A percentile compares a stretch with the other conserved stretches of the same genome.
These are phyloP conservation scores for Albula glossodonta DNA, from an alignment of 2,113 vertebrate genomes.

Conservation along the genomic window DNA sequence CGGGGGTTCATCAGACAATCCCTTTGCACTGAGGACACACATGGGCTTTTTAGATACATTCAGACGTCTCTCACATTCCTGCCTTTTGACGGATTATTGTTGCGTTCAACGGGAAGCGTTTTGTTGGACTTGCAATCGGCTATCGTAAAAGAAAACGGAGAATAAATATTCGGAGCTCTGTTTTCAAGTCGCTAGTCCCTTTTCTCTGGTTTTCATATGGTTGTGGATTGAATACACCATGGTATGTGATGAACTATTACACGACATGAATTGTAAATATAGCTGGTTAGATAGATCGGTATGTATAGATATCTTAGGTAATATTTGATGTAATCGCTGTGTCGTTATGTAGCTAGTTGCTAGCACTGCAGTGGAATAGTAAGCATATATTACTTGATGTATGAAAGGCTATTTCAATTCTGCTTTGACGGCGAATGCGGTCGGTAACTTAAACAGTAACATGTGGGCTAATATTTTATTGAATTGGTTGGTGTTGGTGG, in stretches of 20 bases:
- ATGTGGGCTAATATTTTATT: background rate
- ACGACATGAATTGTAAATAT: background rate
- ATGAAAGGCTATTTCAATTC: background rate
- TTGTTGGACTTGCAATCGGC: conserved; percentile 17
- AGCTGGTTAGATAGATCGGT: background rate
- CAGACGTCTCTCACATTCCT: conserved; percentile 19
- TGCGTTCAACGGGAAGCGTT: conserved; percentile 6
- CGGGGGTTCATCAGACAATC: conserved; percentile 32
- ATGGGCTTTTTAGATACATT: conserved; percentile 19
- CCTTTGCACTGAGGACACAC: conserved; percentile 21
- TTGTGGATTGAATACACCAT: conserved; percentile 12
- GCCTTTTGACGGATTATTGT: conserved; percentile 16
- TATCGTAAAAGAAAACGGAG: background rate
- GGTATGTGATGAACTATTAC: conserved; percentile 18
- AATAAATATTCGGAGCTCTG: background rate
- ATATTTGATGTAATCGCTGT: background rate
- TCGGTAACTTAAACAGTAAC: background rate
- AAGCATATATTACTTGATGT: background rate
- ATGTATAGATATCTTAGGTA: background rate
- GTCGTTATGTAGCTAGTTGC: background rate
- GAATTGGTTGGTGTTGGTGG: background rate
- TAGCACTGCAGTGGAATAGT: background rate
- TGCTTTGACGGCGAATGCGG: background rate
- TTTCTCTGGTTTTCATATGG: background rate
- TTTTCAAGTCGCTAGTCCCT: conserved; percentile 5